phyloP scores from a whole-genome alignment of 2,113 vertebrate species.

The Elgaria multicarinata region DNA sequence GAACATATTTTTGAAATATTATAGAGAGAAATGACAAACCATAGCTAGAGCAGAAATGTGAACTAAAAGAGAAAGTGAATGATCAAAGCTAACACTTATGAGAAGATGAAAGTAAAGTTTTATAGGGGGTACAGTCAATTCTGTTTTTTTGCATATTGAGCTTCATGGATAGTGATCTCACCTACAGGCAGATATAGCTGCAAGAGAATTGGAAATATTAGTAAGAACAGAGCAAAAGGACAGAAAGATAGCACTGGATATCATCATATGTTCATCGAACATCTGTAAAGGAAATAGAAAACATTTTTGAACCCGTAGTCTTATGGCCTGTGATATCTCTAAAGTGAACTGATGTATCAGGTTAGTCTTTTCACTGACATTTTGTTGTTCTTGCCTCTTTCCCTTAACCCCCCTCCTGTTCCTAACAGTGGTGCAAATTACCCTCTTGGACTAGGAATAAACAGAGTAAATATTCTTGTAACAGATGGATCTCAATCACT shows the following conservation, averaged over 20 bases:
- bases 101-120: neutral
- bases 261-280: neutral
- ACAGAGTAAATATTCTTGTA: slow-evolving; percentile 85
- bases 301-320: neutral
- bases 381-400: slow-evolving; percentile 3
- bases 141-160: neutral
- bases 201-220: neutral
- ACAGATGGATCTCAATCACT: slow-evolving; percentile 72
- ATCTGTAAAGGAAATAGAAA: slow-evolving; percentile 12
- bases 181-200: neutral
- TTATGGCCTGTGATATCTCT: neutral
- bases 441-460: slow-evolving; percentile 89
- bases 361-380: neutral
- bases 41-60: neutral
- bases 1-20: neutral
- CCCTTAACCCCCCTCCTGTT: neutral
- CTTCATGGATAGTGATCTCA: neutral
- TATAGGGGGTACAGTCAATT: neutral
- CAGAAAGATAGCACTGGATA: neutral
- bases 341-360: neutral
- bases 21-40: neutral
- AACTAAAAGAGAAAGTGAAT: neutral
- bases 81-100: neutral
- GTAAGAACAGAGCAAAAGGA: neutral
- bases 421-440: slow-evolving; percentile 83